Evolutionary conservation across 2,797 vertebrate genomes (phyloP).

Genomic region (Platyrinchus mystaceus): DNA sequence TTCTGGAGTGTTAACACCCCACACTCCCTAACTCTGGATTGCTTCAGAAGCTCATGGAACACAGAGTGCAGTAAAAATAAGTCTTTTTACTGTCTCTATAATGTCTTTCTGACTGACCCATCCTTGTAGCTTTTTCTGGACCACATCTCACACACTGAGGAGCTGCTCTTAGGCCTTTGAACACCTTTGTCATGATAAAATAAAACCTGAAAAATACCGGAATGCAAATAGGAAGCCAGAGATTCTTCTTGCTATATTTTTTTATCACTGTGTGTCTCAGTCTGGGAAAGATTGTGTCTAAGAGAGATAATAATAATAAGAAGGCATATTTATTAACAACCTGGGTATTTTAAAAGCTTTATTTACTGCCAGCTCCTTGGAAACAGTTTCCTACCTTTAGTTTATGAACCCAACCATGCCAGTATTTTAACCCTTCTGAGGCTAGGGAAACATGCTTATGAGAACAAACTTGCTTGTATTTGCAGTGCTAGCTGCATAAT

Average conservation of each 20-base stretch:
- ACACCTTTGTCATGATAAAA: neutral
- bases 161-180: neutral
- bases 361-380: neutral
- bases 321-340: neutral
- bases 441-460: neutral
- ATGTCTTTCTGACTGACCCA: neutral
- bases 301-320: neutral
- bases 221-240: neutral
- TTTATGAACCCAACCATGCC: neutral
- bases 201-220: neutral
- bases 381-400: neutral
- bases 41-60: neutral
- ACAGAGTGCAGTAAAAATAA: neutral
- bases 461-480: neutral
- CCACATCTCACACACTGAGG: neutral
- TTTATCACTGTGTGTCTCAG: neutral
- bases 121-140: accelerated
- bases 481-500: neutral
- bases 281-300: neutral
- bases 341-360: neutral
- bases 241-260: neutral
- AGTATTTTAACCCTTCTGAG: neutral
- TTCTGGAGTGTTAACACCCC: accelerated
- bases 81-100: neutral
- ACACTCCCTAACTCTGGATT: neutral